Percentiles rank a stretch among this genome's conserved stretches.
These are phyloP conservation scores for Vespertilio murinus DNA, from an alignment of 2,797 vertebrate species.

Conservation along the genomic window DNA sequence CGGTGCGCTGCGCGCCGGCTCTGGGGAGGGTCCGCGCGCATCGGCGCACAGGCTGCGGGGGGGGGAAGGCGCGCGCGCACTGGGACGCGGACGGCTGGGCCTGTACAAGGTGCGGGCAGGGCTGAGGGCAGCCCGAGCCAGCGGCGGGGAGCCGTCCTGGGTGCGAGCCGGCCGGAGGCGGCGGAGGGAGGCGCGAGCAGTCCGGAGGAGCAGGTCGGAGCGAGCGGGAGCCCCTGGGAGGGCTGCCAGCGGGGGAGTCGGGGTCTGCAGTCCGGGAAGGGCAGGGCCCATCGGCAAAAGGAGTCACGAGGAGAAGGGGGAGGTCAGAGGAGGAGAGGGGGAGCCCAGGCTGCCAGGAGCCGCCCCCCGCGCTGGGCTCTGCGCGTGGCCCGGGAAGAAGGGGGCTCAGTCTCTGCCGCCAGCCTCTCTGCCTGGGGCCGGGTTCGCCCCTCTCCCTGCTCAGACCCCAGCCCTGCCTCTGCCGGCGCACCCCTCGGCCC, in stretches of 20 bases:
- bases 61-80: slow-evolving; percentile 40
- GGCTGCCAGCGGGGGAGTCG: not conserved
- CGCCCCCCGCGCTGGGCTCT: not conserved
- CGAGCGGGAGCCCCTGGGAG: not conserved
- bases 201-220: not conserved
- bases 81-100: not conserved
- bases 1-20: not conserved
- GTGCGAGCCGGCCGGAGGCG: not conserved
- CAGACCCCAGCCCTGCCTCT: slow-evolving; percentile 72
- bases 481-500: slow-evolving; percentile 51
- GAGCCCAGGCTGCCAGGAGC: slow-evolving; percentile 28
- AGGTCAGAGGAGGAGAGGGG: not conserved
- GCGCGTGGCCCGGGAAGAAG: not conserved
- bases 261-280: not conserved
- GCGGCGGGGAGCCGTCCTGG: not conserved
- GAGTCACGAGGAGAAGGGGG: not conserved
- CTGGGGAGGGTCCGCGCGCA: not conserved
- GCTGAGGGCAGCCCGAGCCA: slow-evolving; percentile 4
- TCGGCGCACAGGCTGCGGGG: not conserved
- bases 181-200: not conserved
- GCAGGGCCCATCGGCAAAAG: slow-evolving; percentile 20
- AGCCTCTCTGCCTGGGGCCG: not conserved
- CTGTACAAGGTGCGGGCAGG: slow-evolving; percentile 40
- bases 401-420: slow-evolving; percentile 43
- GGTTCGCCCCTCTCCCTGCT: slow-evolving; percentile 10